Base-by-base conservation (phyloP, 2,888 invertebrate species). In the Polydrusus pterygomalis region DNA sequence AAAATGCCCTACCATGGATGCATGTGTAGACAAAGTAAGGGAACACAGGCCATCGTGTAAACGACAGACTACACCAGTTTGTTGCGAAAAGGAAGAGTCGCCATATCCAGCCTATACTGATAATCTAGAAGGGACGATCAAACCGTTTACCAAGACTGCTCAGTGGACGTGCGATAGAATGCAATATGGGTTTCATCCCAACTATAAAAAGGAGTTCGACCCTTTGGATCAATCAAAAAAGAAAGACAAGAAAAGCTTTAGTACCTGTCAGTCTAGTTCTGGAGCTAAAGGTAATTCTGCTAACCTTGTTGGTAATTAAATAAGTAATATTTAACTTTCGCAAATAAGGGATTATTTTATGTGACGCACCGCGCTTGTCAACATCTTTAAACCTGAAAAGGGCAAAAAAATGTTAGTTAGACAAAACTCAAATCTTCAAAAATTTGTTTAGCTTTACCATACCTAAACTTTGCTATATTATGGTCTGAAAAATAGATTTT, bases 91-190 rank as follows among this genome's bases (percentile, higher is more conserved):
- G 62, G 78, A 80, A 34, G 77, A 79, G 8, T 63, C 83, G 11
- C 84, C 84, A 0, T 83, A 83, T 74, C 80, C 82, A 7, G 77
- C 84, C 0, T 84, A 79, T 71, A 83, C 84, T 0, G 84, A 84
- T 68, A 67, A 74, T 30, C 60, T 79, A 18, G 30, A 64, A 17
- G 63, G 65, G 18, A 68, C 56, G 20, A 65, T 78, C 10, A 34
- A 65, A 30, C 80, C 80, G 0, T 79, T 25, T 25, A 74, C 76
- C 8, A 74, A 79, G 7, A 73, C 71, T 9, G 70, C 68, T 11
- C 75, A 80, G 49, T 81, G 74, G 67, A 80, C 69, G 8, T 80
- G 80, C 15, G 63, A 78, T 18, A 75, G 63, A 9, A 67, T 47
- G 13, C 75, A 78, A 34, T 81, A 79, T 54, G 81, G 81, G 2